Conservation (phyloP, 2,888 invertebrate genomes). For the Drosophila merina region DNA sequence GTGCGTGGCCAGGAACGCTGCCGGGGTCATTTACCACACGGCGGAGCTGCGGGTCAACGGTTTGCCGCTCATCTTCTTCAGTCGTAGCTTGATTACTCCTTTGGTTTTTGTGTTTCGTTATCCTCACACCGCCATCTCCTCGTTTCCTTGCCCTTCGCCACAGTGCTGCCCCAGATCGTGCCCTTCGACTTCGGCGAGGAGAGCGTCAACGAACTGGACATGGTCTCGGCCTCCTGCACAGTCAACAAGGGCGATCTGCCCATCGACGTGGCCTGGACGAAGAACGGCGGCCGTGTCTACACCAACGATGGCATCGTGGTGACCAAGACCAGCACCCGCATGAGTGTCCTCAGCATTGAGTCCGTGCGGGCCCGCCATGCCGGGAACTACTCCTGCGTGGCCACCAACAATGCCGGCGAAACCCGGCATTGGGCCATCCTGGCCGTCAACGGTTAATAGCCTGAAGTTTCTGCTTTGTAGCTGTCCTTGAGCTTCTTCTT, state of each 20-base stretch:
- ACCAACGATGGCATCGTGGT: conserved; percentile 86
- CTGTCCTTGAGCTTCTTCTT: conserved; percentile 3
- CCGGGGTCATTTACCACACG: conserved; percentile 88
- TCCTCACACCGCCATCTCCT: conserved; percentile 1
- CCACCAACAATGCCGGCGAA: conserved; percentile 86
- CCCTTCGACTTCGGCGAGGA: conserved; percentile 90
- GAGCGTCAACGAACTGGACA: conserved; percentile 88
- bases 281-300: conserved; percentile 84
- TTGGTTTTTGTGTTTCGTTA: not conserved
- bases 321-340: conserved; percentile 86
- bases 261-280: conserved; percentile 89
- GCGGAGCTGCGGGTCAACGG: conserved; percentile 90
- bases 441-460: conserved; percentile 86
- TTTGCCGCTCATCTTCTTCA: conserved; percentile 67
- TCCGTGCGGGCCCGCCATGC: conserved; percentile 86
- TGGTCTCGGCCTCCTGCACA: conserved; percentile 88
- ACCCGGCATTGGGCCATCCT: conserved; percentile 86
- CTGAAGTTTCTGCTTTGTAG: conserved; percentile 18
- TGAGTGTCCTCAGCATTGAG: conserved; percentile 87
- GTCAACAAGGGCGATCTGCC: conserved; percentile 92
- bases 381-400: conserved; percentile 87
- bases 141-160: conserved; percentile 14
- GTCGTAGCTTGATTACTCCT: conserved; percentile 14
- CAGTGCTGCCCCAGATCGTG: conserved; percentile 89
- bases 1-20: conserved; percentile 89